Evolutionary conservation across 92 coral and sea anemone genomes (phyloP), one percentile per base, ranked within the genome.

Genomic region (Epizoanthus stellaris): DNA sequence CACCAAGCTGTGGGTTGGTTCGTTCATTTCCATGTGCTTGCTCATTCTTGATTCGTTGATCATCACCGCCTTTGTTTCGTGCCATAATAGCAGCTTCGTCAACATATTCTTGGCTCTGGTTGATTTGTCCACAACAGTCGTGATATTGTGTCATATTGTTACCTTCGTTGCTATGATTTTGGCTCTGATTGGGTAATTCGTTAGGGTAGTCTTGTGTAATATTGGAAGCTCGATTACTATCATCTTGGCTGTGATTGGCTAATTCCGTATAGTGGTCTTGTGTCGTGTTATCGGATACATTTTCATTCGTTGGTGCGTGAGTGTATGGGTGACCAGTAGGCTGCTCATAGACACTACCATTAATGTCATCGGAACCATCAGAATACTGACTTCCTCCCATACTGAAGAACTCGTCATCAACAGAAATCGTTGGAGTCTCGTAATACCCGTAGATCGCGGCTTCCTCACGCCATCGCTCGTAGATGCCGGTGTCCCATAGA

Each of bases 371-470:
- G 15, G 10, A 9, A 63, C 36, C 49, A 14, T 45, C 6, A 4
- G n/a, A 79, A 64, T 57, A 63, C 21, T 15, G 8, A 6, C 43
- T 42, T 38, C 57, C 17, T 0, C 60, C 30, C 1, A 62, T 4
- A 21, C 73, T 43, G 25, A 20, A 79, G 52, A 63, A 79, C 23
- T 4, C 83, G 20, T 62, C 82, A 3, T 12, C 71, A 5, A 62
- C 42, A 42, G 83, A 79, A 3, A 79, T 79, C 1, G 23, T 19
- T n/a, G 61, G 61, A 1, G 72, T 62, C 39, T 11, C 42, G 17
- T 62, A 14, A 64, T 43, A 63, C 15, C 25, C 83, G 15, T 63
- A 43, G 15, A 13, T 21, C 30, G 53, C 6, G 15, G 36, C 3
- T 2, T 79, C 72, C 23, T 79, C 62, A 23, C 30, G 52, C 14